A percentile compares a stretch with the other conserved stretches of the same genome.
Evolutionary conservation across 2,113 vertebrate species (phyloP).

Genomic region (Ictalurus furcatus): DNA sequence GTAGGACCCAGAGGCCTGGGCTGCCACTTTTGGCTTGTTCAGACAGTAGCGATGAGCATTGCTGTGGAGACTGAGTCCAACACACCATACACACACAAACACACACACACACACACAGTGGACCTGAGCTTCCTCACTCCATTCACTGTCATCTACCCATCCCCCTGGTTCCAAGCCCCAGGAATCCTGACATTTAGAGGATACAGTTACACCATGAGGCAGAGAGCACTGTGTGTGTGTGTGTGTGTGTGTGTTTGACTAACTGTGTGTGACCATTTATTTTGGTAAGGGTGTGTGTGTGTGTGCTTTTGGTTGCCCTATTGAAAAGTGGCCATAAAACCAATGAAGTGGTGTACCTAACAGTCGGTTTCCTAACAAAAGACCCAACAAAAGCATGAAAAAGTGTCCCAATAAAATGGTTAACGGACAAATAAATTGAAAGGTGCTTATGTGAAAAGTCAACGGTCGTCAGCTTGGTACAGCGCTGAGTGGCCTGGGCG

Average conservation of each 20-base stretch:
- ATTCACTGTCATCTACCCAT: slow-evolving; percentile 39
- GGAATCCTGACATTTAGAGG: slow-evolving; percentile 57
- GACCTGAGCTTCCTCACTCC: slow-evolving; percentile 44
- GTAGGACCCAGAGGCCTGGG: slow-evolving; percentile 23
- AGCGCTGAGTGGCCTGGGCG: slow-evolving; percentile 21
- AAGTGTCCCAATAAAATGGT: slow-evolving; percentile 52
- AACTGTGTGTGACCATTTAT: slow-evolving; percentile 22
- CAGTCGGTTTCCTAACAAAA: slow-evolving; percentile 56
- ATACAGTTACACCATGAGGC: slow-evolving; percentile 55
- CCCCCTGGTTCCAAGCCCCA: slow-evolving; percentile 36
- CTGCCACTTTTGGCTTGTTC: slow-evolving; percentile 44
- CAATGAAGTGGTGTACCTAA: slow-evolving; percentile 51
- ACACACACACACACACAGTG: slow-evolving; percentile 8
- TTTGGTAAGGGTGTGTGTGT: slow-evolving; percentile 29
- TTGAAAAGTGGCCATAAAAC: slow-evolving; percentile 65
- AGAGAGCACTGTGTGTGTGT: slow-evolving; percentile 27
- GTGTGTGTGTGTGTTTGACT: slow-evolving; percentile 8
- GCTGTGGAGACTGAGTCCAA: slow-evolving; percentile 23
- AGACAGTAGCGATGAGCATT: slow-evolving; percentile 31
- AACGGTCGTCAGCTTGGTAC: slow-evolving; percentile 39
- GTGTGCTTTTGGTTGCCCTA: slow-evolving; percentile 48
- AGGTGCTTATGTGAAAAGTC: slow-evolving; percentile 54
- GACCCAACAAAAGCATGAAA: slow-evolving; percentile 56
- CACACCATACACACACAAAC: slow-evolving; percentile 31
- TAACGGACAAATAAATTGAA: slow-evolving; percentile 55